Percentiles rank a stretch among this genome's conserved stretches.
phyloP scores from a whole-genome alignment of 2,888 invertebrate species.

The Eilema depressum region DNA sequence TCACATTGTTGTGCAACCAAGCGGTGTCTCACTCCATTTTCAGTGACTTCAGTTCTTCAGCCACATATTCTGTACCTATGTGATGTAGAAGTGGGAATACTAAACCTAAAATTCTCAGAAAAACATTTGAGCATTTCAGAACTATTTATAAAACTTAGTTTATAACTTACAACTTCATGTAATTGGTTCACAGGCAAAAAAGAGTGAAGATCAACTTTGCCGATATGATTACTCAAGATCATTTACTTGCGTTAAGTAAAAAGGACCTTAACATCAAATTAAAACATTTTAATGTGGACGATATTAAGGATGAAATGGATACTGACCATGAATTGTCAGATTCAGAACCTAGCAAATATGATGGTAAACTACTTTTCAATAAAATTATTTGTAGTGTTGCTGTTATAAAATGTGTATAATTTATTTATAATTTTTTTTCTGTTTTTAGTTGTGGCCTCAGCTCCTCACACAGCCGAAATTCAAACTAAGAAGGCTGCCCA shows the following conservation, averaged over 20 bases:
- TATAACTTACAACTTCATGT: neutral
- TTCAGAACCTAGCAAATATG: slow-evolving; percentile 77
- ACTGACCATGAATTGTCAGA: slow-evolving; percentile 57
- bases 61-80: neutral
- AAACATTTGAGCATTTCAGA: neutral
- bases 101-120: neutral
- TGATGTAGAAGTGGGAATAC: neutral
- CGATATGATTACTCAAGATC: slow-evolving; percentile 74
- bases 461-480: slow-evolving; percentile 75
- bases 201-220: slow-evolving; percentile 74
- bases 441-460: slow-evolving; percentile 72
- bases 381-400: slow-evolving; percentile 9
- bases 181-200: slow-evolving; percentile 73
- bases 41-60: no score
- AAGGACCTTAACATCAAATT: slow-evolving; percentile 74
- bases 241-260: slow-evolving; percentile 68
- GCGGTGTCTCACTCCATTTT: neutral
- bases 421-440: slow-evolving; percentile 21
- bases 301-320: slow-evolving; percentile 57
- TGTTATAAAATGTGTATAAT: slow-evolving; percentile 7
- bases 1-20: neutral
- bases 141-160: neutral
- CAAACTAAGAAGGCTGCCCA: slow-evolving; percentile 69
- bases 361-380: slow-evolving; percentile 59
- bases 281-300: slow-evolving; percentile 69